A percentile compares a stretch with the other conserved stretches of the same genome.
phyloP scores from a whole-genome alignment of 2,113 vertebrate genomes.

The Plecotus auritus region DNA sequence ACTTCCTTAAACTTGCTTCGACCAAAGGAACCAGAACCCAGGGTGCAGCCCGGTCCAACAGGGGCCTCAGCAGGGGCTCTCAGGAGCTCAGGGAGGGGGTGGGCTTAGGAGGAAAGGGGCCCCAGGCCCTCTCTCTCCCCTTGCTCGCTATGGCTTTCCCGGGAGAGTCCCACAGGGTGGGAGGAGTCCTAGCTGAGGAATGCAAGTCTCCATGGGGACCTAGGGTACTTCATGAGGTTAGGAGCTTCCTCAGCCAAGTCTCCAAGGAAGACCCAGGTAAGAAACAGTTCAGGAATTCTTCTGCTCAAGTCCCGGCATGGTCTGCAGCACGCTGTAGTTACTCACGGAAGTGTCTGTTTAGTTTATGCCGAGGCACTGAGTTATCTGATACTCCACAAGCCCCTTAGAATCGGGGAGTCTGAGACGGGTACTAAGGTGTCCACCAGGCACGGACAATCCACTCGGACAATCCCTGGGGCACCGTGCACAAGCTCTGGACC shows the following conservation, averaged over 20 bases:
- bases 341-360: not conserved
- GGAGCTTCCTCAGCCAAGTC: not conserved
- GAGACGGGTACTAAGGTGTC: not conserved
- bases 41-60: not conserved
- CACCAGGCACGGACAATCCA: not conserved
- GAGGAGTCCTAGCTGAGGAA: not conserved
- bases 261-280: not conserved
- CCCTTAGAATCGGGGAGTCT: not conserved
- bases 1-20: no score
- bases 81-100: not conserved
- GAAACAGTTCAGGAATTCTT: not conserved
- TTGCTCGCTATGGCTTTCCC: not conserved
- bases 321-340: rapidly evolving
- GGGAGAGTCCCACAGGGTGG: not conserved
- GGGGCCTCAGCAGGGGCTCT: not conserved
- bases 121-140: not conserved
- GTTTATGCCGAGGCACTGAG: not conserved
- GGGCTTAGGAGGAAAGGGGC: not conserved
- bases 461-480: not conserved
- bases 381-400: not conserved
- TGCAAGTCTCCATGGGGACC: not conserved
- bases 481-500: not conserved
- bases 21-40: not conserved
- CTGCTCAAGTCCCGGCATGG: not conserved
- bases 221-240: not conserved